Percentiles rank a stretch among this genome's conserved stretches.
These are phyloP conservation scores for Phrixothrix hirtus DNA, from an alignment of 2,888 invertebrate species.

Conservation along the genomic window DNA sequence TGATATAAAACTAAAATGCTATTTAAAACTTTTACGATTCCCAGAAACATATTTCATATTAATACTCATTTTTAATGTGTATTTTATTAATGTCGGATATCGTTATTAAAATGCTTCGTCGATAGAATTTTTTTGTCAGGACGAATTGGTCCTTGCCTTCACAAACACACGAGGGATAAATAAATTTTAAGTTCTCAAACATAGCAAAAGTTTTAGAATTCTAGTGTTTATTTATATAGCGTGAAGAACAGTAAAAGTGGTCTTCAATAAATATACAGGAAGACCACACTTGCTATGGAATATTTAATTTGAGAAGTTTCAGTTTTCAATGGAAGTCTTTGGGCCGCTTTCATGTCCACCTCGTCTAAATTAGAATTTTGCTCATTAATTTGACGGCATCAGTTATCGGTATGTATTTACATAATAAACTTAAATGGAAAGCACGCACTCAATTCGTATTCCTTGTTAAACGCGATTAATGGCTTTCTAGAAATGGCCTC, in stretches of 20 bases:
- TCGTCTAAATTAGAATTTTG: too few species aligned
- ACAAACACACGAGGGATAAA: conserved; percentile 4
- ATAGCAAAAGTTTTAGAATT: background rate
- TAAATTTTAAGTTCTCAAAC: background rate
- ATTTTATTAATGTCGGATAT: conserved; percentile 43
- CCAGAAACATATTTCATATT: conserved; percentile 48
- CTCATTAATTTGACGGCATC: too few species aligned
- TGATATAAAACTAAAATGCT: conserved; percentile 47
- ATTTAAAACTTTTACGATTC: conserved; percentile 48
- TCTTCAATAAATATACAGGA: conserved; percentile 1
- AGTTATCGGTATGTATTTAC: too few species aligned
- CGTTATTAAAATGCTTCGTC: conserved; percentile 20
- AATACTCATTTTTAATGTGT: conserved; percentile 46
- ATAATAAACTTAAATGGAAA: too few species aligned
- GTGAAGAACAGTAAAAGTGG: conserved; percentile 7
- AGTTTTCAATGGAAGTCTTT: background rate
- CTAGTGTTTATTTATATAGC: conserved; percentile 8
- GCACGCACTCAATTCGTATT: too few species aligned
- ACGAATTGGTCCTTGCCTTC: background rate
- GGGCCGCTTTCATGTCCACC: too few species aligned
- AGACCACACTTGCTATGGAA: conserved; percentile 1
- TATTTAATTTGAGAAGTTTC: conserved; percentile 5
- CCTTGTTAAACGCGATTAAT: too few species aligned
- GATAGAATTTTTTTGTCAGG: conserved; percentile 6
- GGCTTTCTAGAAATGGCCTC: too few species aligned